Evolutionary conservation across 2,113 vertebrate species (phyloP).

Genomic region (Macquaria ambigua): DNA sequence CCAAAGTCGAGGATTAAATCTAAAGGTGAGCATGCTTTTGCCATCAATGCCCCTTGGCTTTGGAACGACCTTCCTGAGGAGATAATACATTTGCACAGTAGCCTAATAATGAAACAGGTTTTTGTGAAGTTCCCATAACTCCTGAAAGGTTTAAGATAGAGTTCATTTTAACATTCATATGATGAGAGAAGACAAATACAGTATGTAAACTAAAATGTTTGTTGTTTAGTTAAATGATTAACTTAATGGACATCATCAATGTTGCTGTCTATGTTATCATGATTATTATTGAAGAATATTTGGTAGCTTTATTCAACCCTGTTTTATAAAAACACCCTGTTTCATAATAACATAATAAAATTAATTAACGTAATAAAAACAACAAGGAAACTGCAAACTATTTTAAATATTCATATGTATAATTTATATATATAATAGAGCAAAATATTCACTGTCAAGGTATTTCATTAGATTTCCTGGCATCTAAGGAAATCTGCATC

Average conservation of each 20-base stretch:
- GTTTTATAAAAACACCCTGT: background rate
- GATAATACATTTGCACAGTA: conserved; percentile 5
- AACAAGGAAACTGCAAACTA: background rate
- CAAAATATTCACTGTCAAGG: background rate
- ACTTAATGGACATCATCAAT: background rate
- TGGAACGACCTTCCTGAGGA: too few relatives aligned
- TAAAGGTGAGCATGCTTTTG: too few relatives aligned
- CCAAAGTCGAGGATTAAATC: too few relatives aligned
- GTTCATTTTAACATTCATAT: background rate
- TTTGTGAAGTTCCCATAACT: background rate
- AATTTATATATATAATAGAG: background rate
- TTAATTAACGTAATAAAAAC: background rate
- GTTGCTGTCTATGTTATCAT: background rate
- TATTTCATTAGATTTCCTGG: background rate
- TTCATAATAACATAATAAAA: background rate
- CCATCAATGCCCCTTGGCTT: too few relatives aligned
- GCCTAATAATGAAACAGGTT: conserved; percentile 10
- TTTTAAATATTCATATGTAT: background rate
- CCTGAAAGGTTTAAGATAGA: background rate
- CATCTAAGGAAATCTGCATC: background rate
- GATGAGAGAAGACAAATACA: background rate
- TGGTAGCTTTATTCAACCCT: background rate
- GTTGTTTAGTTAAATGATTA: background rate
- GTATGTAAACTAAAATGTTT: background rate
- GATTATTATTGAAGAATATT: background rate